These are phyloP conservation scores for Globodera ellingtonae DNA, from an alignment of 1,140 invertebrate species.

Conservation along the genomic window DNA sequence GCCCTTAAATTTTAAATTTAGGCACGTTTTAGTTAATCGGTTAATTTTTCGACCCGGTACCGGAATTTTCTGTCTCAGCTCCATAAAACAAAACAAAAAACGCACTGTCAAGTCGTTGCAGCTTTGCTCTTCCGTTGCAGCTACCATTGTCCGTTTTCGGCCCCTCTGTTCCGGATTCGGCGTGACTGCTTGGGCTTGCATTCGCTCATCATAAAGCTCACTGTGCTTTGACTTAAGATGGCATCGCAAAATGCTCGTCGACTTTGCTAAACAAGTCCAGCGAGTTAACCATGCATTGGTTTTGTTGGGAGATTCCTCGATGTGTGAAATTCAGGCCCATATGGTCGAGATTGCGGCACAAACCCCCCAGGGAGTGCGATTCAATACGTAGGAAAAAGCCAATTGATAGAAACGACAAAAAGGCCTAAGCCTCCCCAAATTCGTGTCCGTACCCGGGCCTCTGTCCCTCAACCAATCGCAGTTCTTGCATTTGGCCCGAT, in stretches of 20 bases:
- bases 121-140: background rate
- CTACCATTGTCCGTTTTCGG: background rate
- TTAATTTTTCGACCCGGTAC: no score
- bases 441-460: background rate
- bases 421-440: background rate
- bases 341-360: no score
- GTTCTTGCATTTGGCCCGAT: constrained; percentile 20
- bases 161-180: constrained; percentile 10
- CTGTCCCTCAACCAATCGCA: constrained; percentile 14
- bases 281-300: no score
- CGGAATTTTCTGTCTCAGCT: no score
- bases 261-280: constrained; percentile 11
- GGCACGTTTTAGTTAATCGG: no score
- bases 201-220: background rate
- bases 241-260: constrained; percentile 25
- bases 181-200: background rate
- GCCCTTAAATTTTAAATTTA: no score
- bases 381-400: no score
- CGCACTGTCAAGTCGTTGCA: no score
- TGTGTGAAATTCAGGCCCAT: no score
- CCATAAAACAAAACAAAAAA: no score
- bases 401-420: no score
- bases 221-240: constrained; percentile 23
- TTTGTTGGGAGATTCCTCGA: background rate
- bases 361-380: no score